A percentile compares a stretch with the other conserved stretches of the same genome.
phyloP scores from a whole-genome alignment of 2,113 vertebrate genomes.

The Ptyas mucosa region DNA sequence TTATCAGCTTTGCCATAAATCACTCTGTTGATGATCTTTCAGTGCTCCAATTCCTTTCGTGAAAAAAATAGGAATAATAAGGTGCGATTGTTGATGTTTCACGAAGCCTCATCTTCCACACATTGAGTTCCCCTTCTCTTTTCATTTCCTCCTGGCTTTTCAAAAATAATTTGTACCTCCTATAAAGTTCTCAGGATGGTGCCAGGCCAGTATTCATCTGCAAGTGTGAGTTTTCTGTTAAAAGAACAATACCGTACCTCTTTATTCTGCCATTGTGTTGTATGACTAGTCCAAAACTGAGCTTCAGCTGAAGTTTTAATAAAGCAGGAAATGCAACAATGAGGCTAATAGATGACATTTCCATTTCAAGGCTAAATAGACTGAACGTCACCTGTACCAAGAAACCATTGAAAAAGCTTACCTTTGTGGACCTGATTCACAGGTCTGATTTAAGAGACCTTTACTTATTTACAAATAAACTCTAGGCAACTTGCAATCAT shows the following conservation, averaged over 20 bases:
- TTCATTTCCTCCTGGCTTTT: constrained; percentile 42
- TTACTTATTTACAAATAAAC: not conserved
- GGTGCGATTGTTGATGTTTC: constrained; percentile 9
- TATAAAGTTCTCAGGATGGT: constrained; percentile 32
- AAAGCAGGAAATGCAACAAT: constrained; percentile 7
- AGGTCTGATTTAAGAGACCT: not conserved
- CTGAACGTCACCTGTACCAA: not conserved
- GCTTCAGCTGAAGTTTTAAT: constrained; percentile 17
- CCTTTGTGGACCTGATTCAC: not conserved
- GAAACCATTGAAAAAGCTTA: not conserved
- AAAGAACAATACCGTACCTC: not conserved
- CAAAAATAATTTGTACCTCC: constrained; percentile 30
- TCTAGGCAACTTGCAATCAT: not conserved
- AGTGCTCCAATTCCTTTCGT: not conserved
- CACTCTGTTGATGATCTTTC: not conserved
- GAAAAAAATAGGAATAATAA: not conserved
- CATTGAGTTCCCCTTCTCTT: constrained; percentile 30
- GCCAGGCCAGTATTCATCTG: constrained; percentile 25
- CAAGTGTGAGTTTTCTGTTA: constrained; percentile 38
- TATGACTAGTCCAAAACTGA: not conserved
- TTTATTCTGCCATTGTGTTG: not conserved
- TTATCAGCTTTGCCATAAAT: not conserved
- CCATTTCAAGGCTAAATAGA: not conserved
- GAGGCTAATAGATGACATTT: not conserved
- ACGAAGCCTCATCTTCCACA: not conserved